Conservation (phyloP, 2,797 vertebrate species). For the Crax fasciolata region DNA sequence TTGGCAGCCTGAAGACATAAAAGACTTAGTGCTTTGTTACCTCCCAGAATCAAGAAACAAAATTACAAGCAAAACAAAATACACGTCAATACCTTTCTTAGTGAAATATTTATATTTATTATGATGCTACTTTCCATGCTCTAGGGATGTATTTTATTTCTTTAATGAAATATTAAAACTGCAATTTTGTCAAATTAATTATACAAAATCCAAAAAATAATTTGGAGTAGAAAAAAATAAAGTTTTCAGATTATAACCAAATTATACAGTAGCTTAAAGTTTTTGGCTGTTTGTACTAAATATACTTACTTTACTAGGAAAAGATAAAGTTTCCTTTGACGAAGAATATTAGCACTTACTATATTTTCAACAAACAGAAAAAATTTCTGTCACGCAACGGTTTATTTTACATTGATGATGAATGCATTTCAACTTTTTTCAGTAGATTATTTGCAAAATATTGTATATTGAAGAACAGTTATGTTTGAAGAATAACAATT, state of each 20-base stretch:
- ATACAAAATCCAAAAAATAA: not conserved
- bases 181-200: not conserved
- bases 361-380: not conserved
- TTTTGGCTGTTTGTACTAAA: not conserved
- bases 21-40: not conserved
- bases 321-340: not conserved
- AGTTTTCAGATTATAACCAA: not conserved
- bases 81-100: fast-evolving
- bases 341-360: not conserved
- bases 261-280: not conserved
- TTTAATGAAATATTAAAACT: not conserved
- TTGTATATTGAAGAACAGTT: not conserved
- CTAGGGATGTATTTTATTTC: not conserved
- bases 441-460: not conserved
- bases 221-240: not conserved
- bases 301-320: not conserved
- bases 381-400: not conserved
- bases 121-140: not conserved
- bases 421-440: not conserved
- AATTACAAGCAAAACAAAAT: not conserved
- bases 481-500: not conserved
- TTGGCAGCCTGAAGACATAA: not conserved
- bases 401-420: not conserved
- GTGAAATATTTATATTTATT: not conserved
- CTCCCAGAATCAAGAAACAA: not conserved